Percentiles rank a stretch among this genome's conserved stretches.
Evolutionary conservation across 2,113 vertebrate genomes (phyloP).

Genomic region (Chrysochloris asiatica): DNA sequence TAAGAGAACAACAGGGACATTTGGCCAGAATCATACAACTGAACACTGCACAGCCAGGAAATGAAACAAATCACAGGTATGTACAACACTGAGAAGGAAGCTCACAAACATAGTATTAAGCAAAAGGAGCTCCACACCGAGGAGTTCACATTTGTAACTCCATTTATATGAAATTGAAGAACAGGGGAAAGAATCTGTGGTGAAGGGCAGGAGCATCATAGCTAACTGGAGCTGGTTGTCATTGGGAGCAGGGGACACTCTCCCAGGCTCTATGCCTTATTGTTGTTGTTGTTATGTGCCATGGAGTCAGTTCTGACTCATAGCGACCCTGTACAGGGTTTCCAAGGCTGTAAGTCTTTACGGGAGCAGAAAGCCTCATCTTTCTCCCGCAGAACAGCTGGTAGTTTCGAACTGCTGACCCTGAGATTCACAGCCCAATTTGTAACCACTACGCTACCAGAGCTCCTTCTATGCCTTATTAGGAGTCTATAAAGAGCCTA

Average conservation of each 20-base stretch:
- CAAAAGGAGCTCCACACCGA: neutral
- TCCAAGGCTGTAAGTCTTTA: too few species aligned
- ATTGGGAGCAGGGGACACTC: neutral
- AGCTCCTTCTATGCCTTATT: too few species aligned
- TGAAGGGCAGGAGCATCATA: neutral
- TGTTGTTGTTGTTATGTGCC: too few species aligned
- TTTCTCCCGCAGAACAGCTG: too few species aligned
- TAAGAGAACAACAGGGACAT: rapidly evolving
- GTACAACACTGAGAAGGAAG: rapidly evolving
- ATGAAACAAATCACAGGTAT: neutral
- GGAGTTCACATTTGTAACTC: rapidly evolving
- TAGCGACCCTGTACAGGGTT: too few species aligned
- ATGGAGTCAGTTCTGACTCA: too few species aligned
- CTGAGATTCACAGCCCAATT: too few species aligned
- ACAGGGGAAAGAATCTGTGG: rapidly evolving
- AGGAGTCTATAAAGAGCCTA: neutral
- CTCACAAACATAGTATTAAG: neutral
- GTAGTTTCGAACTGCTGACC: too few species aligned
- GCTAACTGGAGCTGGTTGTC: rapidly evolving
- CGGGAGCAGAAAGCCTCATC: too few species aligned
- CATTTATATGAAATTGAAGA: neutral
- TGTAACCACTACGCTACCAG: too few species aligned
- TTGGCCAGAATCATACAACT: rapidly evolving
- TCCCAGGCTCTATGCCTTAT: neutral
- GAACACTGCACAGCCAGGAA: rapidly evolving